Evolutionary conservation across 1,140 invertebrate species (phyloP).

Genomic region (Littorina saxatilis): DNA sequence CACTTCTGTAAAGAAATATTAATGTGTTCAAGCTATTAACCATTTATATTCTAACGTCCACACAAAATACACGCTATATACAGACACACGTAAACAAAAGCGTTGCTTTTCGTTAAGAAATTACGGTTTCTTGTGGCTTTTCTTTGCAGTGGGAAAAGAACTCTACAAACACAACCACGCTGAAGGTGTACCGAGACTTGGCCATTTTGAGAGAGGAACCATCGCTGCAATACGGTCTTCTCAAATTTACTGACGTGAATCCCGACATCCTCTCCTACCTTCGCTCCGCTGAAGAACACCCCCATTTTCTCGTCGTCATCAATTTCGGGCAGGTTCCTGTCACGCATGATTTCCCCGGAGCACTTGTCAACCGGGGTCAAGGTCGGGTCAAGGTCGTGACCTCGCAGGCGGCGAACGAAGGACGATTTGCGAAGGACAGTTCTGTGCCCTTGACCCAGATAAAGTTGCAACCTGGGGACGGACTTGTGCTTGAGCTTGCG

Average conservation of each 20-base stretch:
- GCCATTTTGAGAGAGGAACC: conserved; percentile 36
- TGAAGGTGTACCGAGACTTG: conserved; percentile 43
- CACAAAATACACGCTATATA: background rate
- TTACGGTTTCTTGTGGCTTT: too few relatives aligned
- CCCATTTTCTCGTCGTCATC: conserved; percentile 33
- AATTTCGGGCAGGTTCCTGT: conserved; percentile 28
- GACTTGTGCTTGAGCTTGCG: conserved; percentile 18
- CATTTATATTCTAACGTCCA: background rate
- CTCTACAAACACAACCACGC: conserved; percentile 4
- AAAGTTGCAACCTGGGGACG: conserved; percentile 8
- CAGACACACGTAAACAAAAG: too few relatives aligned
- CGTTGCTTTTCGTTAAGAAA: too few relatives aligned
- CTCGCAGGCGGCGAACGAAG: conserved; percentile 11
- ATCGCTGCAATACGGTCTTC: conserved; percentile 31
- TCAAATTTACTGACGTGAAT: conserved; percentile 32
- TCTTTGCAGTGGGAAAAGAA: conserved; percentile 31
- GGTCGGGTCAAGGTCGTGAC: conserved; percentile 24
- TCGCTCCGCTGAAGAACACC: background rate
- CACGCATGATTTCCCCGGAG: conserved; percentile 10
- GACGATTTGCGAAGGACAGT: background rate
- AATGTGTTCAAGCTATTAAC: background rate
- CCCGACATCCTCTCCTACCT: conserved; percentile 42
- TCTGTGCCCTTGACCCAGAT: background rate
- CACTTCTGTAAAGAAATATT: background rate
- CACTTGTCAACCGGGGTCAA: background rate